Conservation (phyloP, 2,113 vertebrate genomes). For the Edolisoma coerulescens region DNA sequence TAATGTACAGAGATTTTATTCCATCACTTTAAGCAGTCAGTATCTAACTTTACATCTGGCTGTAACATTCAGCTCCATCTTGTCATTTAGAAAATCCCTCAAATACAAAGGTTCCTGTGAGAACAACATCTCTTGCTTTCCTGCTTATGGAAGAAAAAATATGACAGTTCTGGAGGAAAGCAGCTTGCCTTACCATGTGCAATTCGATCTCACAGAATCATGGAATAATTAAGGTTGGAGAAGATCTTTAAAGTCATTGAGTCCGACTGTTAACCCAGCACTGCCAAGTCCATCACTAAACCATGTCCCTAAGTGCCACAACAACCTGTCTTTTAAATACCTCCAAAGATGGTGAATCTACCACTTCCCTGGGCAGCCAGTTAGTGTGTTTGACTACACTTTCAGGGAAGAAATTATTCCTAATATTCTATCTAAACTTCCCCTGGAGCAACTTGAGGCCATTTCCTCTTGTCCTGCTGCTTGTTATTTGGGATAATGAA, state of each 20-base stretch:
- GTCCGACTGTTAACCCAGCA: fast-evolving
- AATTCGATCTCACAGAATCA: not conserved
- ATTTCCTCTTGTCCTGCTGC: not conserved
- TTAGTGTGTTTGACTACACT: not conserved
- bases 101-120: not conserved
- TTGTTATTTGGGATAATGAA: not conserved
- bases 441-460: not conserved
- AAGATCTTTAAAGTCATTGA: not conserved
- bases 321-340: not conserved
- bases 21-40: not conserved
- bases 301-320: not conserved
- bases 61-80: not conserved
- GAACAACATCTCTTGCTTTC: not conserved
- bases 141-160: not conserved
- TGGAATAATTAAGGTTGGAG: too few species aligned
- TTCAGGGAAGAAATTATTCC: not conserved
- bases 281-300: not conserved
- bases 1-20: not conserved
- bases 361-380: not conserved
- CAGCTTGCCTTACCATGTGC: fast-evolving
- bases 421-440: not conserved
- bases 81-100: not conserved
- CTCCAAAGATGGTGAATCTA: not conserved
- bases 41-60: not conserved
- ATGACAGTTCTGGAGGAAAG: not conserved